These are phyloP conservation scores for Apamea sordens DNA, from an alignment of 2,888 invertebrate genomes.

Conservation along the genomic window DNA sequence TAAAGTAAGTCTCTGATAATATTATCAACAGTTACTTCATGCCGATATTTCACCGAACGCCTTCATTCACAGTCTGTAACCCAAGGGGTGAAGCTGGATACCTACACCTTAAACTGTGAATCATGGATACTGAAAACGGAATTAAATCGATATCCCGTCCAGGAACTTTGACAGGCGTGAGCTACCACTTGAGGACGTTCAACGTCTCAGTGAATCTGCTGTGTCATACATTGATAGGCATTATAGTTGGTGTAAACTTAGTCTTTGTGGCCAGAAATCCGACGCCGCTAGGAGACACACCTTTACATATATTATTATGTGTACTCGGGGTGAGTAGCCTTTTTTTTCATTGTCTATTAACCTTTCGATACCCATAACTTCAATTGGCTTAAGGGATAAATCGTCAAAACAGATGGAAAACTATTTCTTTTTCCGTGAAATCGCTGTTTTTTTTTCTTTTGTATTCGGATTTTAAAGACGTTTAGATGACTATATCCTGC, in stretches of 20 bases:
- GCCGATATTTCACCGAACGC: conserved; percentile 6
- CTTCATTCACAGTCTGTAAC: conserved; percentile 46
- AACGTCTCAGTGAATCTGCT: conserved; percentile 76
- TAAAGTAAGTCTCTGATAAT: conserved; percentile 51
- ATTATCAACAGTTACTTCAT: conserved; percentile 50
- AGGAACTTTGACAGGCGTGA: conserved; percentile 1
- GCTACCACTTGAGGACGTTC: conserved; percentile 71
- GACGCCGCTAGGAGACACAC: conserved; percentile 73
- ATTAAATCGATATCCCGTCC: not conserved
- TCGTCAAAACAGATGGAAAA: not conserved
- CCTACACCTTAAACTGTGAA: conserved; percentile 24
- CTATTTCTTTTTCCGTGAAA: not conserved
- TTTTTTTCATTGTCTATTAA: not conserved
- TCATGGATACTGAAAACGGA: conserved; percentile 53
- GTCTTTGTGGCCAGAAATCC: conserved; percentile 75
- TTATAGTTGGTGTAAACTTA: conserved; percentile 74
- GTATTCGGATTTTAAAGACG: not conserved
- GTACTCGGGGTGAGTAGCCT: conserved; percentile 82
- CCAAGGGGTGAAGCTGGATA: conserved; percentile 20
- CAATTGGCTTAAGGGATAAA: too few relatives aligned
- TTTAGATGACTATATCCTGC: too few relatives aligned
- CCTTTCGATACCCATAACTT: not conserved
- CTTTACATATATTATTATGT: conserved; percentile 80
- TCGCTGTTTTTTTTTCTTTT: not conserved
- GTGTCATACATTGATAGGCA: conserved; percentile 80